Evolutionary conservation across 2,888 invertebrate species (phyloP), one percentile per base, ranked within the genome.

Genomic region (Monopis laevigella): DNA sequence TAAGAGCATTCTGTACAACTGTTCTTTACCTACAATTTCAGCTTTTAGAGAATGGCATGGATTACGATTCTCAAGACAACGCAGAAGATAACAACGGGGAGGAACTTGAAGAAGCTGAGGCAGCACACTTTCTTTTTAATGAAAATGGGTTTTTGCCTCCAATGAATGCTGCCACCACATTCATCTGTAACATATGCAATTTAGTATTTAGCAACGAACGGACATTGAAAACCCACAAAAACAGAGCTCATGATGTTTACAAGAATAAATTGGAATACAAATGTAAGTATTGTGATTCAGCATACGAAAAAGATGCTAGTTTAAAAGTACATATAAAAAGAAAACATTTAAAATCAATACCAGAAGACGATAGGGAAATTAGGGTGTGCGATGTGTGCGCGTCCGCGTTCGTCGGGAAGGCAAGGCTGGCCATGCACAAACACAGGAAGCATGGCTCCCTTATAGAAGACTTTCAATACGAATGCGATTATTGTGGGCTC

Each of bases 361-460:
- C 50, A 2, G 55, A 56, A 2, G 68, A 74, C 27, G 77, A 75
- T 35, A 50, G 52, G 11, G 58, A 63, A 30, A 75, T 77, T 43
- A 48, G 59, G 7, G 64, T 72, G 0, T 78, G 80, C 48, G 77
- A 80, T 2, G 56, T 75, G 1, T 80, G 80, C 40, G 65, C 73
- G 2, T 46, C 77, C 45, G 77, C 77, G 8, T 78, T 80, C 32
- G 75, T 77, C 59, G 80, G 80, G 0, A 58, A 53, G 40, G 46
- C 60, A 1, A 54, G 80, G 12, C 53, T 80, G 43, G 50, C 77
- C 1, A 70, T 77, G 72, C 80, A 80, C 40, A 78, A 77, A 77
- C 50, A 68, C 18, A 55, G 80, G 26, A 77, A 75, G 39, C 80
- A 80, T 42, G 72, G 67, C 0, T 58, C 62, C 0, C 72, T 69